Evolutionary conservation across 2,797 vertebrate species (phyloP), one percentile per base, ranked within the genome.

Genomic region (Clamator glandarius): DNA sequence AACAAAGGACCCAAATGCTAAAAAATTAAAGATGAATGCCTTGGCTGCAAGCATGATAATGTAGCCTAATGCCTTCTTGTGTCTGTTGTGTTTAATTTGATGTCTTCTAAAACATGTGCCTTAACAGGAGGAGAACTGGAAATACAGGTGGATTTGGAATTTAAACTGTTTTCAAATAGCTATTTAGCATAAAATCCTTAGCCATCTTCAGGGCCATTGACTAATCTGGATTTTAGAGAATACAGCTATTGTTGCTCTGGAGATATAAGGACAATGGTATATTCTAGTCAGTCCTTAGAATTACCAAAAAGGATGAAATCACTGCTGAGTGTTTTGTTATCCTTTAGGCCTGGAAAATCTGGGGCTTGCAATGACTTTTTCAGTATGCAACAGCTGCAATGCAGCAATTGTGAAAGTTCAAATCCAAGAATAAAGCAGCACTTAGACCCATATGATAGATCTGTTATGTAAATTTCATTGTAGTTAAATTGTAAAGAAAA

Each of bases 81-180:
- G 19, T 82, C 28, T 84, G 0, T 69, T 79, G 64, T 29, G 7
- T 78, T 91, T 89, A 90, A 59, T 83, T 58, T 67, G 46, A 42
- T 80, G 31, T 58, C 44, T 93, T 87, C 75, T 81, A 81, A 85
- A 79, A 36, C 13, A 31, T 13, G 2, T 11, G 12, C 8, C 10
- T 42, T 82, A 84, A n/a, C n/a, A 16, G 64, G 16, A 52, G 62
- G 50, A 88, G 57, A 70, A 67, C 28, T 87, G 58, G 21, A 89
- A 93, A 39, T 89, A 55, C 77, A 84, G 77, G 92, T 95, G 85
- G 74, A 64, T 91, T 91, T 86, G 36, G 36, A 94, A 84, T 84
- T 59, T 69, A 78, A 82, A 76, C 51, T 86, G 28, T 89, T 95
- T 90, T 91, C 52, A 55, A 31, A 33, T 59, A 39, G 24, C 46